phyloP scores from a whole-genome alignment of 1,140 invertebrate species.

The Maconellicoccus hirsutus region DNA sequence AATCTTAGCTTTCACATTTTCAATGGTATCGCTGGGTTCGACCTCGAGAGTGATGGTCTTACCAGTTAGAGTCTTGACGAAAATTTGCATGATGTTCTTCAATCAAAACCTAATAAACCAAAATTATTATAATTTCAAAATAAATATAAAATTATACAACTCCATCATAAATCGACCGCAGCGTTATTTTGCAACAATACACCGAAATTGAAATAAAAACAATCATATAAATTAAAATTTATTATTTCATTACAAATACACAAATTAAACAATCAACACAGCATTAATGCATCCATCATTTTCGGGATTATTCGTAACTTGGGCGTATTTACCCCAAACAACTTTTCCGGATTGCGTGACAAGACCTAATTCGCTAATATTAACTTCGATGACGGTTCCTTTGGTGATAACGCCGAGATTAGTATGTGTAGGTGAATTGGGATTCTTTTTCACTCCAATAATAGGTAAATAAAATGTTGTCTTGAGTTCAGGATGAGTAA shows the following conservation, averaged over 20 bases:
- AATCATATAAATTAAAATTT: background rate
- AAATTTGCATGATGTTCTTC: slow-evolving; percentile 66
- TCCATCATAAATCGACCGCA: too few relatives aligned
- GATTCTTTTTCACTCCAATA: slow-evolving; percentile 99
- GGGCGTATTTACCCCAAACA: slow-evolving; percentile 99
- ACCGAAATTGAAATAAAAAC: background rate
- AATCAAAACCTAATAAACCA: background rate
- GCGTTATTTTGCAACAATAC: background rate
- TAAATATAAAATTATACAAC: too few relatives aligned
- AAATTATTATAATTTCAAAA: background rate
- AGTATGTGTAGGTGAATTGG: slow-evolving; percentile 93
- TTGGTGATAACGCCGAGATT: slow-evolving; percentile 97
- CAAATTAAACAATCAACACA: slow-evolving; percentile 79
- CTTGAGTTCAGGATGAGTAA: slow-evolving; percentile 98
- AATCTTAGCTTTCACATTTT: slow-evolving; percentile 92
- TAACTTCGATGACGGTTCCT: slow-evolving; percentile 93
- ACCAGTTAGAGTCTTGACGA: slow-evolving; percentile 85
- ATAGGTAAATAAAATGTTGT: slow-evolving; percentile 98
- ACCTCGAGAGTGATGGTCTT: slow-evolving; percentile 93
- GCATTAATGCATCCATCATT: slow-evolving; percentile 99
- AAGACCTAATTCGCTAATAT: slow-evolving; percentile 96
- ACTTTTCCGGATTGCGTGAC: slow-evolving; percentile 99
- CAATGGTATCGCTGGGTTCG: slow-evolving; percentile 81
- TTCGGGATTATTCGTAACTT: slow-evolving; percentile 99
- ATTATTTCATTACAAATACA: background rate